Evolutionary conservation across 1,140 invertebrate species (phyloP).

Genomic region (Fopius arisanus): DNA sequence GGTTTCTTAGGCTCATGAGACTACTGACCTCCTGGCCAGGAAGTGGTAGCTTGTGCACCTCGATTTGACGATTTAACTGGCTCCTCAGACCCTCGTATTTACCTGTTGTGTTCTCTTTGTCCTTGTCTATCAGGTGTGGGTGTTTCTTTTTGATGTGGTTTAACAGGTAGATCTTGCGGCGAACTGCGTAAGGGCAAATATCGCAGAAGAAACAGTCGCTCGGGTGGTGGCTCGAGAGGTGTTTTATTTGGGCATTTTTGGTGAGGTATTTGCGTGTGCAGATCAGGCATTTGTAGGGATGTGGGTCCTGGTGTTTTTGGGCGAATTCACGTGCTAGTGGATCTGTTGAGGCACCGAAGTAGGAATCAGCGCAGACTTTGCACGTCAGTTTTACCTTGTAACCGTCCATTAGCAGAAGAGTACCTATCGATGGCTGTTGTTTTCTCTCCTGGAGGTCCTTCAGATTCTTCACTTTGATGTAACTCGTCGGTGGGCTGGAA

Average conservation of each 20-base stretch:
- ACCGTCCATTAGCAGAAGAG: conserved; percentile 59
- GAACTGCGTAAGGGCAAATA: background rate
- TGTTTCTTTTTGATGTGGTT: background rate
- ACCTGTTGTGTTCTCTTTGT: background rate
- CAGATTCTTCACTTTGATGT: background rate
- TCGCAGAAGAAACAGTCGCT: conserved; percentile 2
- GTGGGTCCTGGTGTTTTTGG: background rate
- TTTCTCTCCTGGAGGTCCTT: background rate
- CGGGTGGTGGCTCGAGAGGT: background rate
- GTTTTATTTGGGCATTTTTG: background rate
- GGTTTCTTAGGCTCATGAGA: background rate
- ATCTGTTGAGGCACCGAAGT: background rate
- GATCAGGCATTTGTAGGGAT: background rate
- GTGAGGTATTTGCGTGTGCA: background rate
- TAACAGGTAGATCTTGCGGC: background rate
- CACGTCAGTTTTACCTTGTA: conserved; percentile 49
- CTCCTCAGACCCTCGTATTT: background rate
- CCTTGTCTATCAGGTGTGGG: background rate
- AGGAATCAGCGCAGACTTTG: conserved; percentile 42
- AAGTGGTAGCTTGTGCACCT: background rate
- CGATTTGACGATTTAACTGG: background rate
- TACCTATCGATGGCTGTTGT: conserved; percentile 49
- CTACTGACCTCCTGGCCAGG: background rate
- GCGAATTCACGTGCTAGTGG: background rate
- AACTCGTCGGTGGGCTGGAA: background rate